A percentile compares a stretch with the other conserved stretches of the same genome.
Evolutionary conservation across 2,113 vertebrate genomes (phyloP).

Genomic region (Chaenogobius annularis): DNA sequence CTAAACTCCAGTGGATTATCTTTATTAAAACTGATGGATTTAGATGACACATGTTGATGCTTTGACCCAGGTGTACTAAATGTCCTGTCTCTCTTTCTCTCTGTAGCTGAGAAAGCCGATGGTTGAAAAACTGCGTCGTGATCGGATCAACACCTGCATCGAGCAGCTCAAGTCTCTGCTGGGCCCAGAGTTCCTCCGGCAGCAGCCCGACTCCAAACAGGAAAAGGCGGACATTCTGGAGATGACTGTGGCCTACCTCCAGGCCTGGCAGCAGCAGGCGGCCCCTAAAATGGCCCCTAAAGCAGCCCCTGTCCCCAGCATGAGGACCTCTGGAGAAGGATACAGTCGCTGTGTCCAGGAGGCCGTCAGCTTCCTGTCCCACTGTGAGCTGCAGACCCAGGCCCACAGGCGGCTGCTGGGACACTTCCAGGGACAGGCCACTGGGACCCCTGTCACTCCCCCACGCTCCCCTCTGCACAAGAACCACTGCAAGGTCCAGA

Average conservation of each 20-base stretch:
- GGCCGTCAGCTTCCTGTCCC: constrained; percentile 71
- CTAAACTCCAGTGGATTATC: not conserved
- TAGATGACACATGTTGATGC: not conserved
- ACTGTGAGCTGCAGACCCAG: constrained; percentile 59
- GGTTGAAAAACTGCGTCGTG: constrained; percentile 78
- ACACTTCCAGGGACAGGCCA: constrained; percentile 67
- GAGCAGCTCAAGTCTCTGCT: constrained; percentile 77
- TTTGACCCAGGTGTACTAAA: constrained; percentile 20
- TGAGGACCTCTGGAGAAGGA: constrained; percentile 48
- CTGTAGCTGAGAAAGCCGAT: constrained; percentile 76
- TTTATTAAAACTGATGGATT: not conserved
- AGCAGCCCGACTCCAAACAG: constrained; percentile 79
- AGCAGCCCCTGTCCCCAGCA: constrained; percentile 5
- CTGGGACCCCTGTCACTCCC: constrained; percentile 31
- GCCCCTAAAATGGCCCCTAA: constrained; percentile 33
- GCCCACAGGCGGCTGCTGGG: constrained; percentile 60
- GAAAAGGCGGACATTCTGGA: constrained; percentile 82
- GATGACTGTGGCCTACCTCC: constrained; percentile 75
- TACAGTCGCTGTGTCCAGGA: constrained; percentile 75
- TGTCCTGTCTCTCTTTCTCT: not conserved
- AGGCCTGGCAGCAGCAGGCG: constrained; percentile 59
- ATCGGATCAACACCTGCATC: constrained; percentile 79
- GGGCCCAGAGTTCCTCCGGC: constrained; percentile 73
- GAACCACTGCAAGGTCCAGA: constrained; percentile 47
- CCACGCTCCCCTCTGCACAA: constrained; percentile 59